phyloP scores from a whole-genome alignment of 2,797 vertebrate genomes.

The Varecia variegata region DNA sequence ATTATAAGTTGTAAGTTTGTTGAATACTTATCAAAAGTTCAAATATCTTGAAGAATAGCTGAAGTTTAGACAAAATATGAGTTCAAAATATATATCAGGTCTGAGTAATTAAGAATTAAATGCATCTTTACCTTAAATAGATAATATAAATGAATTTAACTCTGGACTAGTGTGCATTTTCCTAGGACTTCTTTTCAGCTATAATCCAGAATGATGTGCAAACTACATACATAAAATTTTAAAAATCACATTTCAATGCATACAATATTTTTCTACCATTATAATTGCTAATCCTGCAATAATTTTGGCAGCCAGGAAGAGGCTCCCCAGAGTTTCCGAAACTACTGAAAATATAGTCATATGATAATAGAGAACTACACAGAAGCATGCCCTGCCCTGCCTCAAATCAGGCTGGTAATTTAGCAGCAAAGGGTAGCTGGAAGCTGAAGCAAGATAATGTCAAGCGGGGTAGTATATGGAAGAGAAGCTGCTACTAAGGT shows the following conservation, averaged over 20 bases:
- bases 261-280: not conserved
- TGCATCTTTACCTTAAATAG: not conserved
- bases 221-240: not conserved
- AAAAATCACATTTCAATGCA: not conserved
- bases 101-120: slow-evolving; percentile 20
- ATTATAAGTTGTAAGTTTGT: not conserved
- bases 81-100: not conserved
- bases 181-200: not conserved
- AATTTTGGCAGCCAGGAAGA: not conserved
- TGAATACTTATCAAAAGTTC: not conserved
- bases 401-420: not conserved
- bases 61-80: slow-evolving; percentile 18
- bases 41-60: not conserved
- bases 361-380: not conserved
- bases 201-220: not conserved
- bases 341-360: not conserved
- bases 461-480: fast-evolving
- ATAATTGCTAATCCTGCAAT: not conserved
- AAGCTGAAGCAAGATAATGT: not conserved
- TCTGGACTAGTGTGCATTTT: not conserved
- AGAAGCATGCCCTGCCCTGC: not conserved
- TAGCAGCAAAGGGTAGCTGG: not conserved
- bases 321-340: not conserved
- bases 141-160: not conserved
- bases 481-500: not conserved